Conservation (phyloP, 2,113 vertebrate species). For the Rhombomys opimus region DNA sequence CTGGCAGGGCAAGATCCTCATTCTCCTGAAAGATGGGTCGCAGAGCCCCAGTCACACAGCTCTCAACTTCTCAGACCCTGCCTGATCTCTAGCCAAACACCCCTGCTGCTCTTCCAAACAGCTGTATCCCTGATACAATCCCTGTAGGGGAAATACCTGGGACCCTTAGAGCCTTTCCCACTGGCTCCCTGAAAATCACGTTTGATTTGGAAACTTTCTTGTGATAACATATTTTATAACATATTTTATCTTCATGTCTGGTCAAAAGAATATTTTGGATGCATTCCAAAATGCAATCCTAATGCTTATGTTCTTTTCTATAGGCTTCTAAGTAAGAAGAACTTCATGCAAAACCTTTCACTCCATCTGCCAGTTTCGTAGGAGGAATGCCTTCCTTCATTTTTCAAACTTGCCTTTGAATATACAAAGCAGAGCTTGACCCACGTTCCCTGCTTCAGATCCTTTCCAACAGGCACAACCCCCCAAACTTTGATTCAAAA, state of each 20-base stretch:
- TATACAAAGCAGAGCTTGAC: not conserved
- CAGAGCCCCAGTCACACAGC: not conserved
- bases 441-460: not conserved
- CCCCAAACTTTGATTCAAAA: not conserved
- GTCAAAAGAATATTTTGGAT: not conserved
- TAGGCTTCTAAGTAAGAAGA: not conserved
- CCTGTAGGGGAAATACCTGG: not conserved
- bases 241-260: not conserved
- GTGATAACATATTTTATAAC: not conserved
- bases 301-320: not conserved
- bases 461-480: not conserved
- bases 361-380: not conserved
- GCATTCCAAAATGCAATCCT: not conserved
- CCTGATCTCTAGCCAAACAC: not conserved
- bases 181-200: not conserved
- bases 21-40: accelerated
- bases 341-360: not conserved
- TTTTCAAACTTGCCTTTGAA: not conserved
- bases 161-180: not conserved
- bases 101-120: not conserved
- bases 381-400: not conserved
- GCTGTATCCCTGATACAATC: accelerated
- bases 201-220: accelerated
- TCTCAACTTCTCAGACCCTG: too few species aligned
- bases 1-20: accelerated